Evolutionary conservation across 1,140 invertebrate species (phyloP).

Genomic region (Schmidtea mediterranea): DNA sequence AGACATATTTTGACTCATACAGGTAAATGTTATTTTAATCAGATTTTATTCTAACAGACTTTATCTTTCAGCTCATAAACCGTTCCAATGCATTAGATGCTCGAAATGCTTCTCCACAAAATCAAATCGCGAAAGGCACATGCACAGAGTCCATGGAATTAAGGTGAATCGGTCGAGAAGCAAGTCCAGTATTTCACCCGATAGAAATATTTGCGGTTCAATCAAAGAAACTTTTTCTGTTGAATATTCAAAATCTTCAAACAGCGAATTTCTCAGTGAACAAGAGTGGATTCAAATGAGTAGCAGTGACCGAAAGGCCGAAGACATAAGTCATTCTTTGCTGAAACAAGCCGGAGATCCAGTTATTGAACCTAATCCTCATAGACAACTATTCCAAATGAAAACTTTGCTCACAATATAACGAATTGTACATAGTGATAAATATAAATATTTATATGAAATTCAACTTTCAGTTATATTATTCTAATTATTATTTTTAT

Average conservation of each 20-base stretch:
- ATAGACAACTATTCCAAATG: no score
- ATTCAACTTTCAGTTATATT: no score
- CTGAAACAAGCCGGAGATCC: neutral
- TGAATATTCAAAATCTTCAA: no score
- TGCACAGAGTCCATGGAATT: conserved; percentile 47
- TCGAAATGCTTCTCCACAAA: conserved; percentile 75
- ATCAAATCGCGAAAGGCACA: conserved; percentile 74
- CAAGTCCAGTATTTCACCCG: neutral
- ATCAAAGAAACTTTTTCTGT: no score
- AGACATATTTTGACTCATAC: conserved; percentile 42
- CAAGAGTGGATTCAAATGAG: neutral
- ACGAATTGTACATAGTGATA: no score
- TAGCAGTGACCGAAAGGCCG: neutral
- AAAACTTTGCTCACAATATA: no score
- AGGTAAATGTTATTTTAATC: no score
- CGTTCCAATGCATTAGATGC: conserved; percentile 69
- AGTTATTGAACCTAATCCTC: conserved; percentile 1
- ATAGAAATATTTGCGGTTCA: no score
- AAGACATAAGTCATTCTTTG: conserved; percentile 1
- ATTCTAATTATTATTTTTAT: no score
- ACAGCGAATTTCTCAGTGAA: neutral
- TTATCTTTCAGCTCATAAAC: conserved; percentile 54
- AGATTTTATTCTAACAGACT: no score
- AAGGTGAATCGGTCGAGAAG: neutral
- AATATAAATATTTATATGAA: no score